These are phyloP conservation scores for Caretta caretta DNA, from an alignment of 2,113 vertebrate genomes.

Conservation along the genomic window DNA sequence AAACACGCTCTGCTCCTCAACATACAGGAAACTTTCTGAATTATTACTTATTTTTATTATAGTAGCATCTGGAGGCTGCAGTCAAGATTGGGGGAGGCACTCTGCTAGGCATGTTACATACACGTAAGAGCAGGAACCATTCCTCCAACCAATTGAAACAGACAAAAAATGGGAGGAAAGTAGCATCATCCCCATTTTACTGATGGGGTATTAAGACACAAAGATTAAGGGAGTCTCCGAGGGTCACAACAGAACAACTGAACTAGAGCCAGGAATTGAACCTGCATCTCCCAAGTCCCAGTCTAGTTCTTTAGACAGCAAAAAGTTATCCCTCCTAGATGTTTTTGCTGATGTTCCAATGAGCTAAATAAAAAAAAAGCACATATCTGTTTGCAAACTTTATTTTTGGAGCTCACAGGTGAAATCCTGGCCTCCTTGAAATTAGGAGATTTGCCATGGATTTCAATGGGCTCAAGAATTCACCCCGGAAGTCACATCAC, in stretches of 20 bases:
- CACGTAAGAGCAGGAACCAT: not conserved
- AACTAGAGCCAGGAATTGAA: not conserved
- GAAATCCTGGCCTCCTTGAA: not conserved
- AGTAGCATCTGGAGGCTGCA: not conserved
- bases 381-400: not conserved
- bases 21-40: fast-evolving
- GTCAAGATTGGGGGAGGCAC: not conserved
- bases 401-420: not conserved
- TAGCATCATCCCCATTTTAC: fast-evolving
- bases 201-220: too few relatives aligned
- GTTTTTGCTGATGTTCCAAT: not conserved
- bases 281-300: not conserved
- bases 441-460: not conserved
- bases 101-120: not conserved
- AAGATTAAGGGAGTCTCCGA: too few relatives aligned
- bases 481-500: not conserved
- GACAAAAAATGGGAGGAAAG: not conserved
- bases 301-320: not conserved
- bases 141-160: not conserved
- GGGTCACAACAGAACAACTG: not conserved
- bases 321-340: not conserved
- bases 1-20: not conserved
- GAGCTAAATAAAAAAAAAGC: not conserved
- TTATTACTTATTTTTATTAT: not conserved
- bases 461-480: not conserved